Conservation (phyloP, 2,113 vertebrate genomes). For the Columba livia region DNA sequence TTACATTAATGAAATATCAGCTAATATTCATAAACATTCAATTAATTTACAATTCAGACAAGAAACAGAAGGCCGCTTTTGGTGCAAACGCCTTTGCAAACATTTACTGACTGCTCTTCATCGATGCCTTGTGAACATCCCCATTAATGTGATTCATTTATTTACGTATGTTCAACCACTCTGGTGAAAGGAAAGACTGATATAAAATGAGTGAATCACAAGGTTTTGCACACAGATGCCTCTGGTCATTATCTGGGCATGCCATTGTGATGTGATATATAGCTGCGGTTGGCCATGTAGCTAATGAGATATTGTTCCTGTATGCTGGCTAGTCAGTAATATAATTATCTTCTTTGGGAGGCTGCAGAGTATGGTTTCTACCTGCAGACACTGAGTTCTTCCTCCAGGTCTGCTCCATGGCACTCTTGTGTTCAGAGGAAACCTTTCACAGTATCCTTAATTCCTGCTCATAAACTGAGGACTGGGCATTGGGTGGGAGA, state of each 20-base stretch:
- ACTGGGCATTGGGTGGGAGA: not conserved
- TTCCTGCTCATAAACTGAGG: not conserved
- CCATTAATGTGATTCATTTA: not conserved
- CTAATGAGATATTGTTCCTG: not conserved
- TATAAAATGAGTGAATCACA: not conserved
- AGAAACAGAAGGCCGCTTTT: not conserved
- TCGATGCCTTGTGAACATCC: not conserved
- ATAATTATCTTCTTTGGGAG: not conserved
- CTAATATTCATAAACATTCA: not conserved
- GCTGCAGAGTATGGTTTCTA: not conserved
- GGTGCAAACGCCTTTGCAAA: not conserved
- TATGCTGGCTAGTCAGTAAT: not conserved
- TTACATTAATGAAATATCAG: not conserved
- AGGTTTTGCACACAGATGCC: not conserved
- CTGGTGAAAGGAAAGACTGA: not conserved
- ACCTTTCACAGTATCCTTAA: not conserved
- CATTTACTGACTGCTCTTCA: not conserved
- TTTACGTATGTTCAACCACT: not conserved
- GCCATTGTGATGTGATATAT: not conserved
- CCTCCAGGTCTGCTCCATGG: not conserved
- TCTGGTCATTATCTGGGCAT: not conserved
- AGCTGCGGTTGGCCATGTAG: not conserved
- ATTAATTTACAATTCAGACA: not conserved
- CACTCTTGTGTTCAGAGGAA: not conserved
- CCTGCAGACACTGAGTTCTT: not conserved